phyloP scores from a whole-genome alignment of 2,888 invertebrate genomes.

The Cerceris rybyensis region DNA sequence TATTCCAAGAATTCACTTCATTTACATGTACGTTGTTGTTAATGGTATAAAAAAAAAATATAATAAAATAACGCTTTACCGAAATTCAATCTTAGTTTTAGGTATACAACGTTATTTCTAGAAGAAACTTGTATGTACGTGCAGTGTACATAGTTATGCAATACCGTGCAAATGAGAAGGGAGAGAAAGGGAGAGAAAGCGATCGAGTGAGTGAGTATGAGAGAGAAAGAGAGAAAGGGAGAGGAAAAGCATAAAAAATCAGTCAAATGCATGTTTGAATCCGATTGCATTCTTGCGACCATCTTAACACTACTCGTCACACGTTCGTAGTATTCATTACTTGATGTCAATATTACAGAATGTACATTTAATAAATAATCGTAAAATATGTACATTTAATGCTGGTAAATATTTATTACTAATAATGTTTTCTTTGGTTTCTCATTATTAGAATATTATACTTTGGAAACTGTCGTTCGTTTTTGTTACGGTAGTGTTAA shows the following conservation, averaged over 20 bases:
- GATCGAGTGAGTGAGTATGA: background rate
- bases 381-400: slow-evolving; percentile 61
- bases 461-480: slow-evolving; percentile 23
- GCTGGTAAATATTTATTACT: slow-evolving; percentile 48
- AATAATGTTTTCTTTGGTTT: slow-evolving; percentile 52
- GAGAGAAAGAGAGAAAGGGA: slow-evolving; percentile 21
- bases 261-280: slow-evolving; percentile 67
- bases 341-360: slow-evolving; percentile 63
- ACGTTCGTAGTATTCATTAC: slow-evolving; percentile 46
- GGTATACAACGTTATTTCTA: slow-evolving; percentile 76
- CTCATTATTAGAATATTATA: slow-evolving; percentile 48
- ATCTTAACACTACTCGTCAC: slow-evolving; percentile 67
- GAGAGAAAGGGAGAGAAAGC: slow-evolving; percentile 22
- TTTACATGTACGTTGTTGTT: slow-evolving; percentile 80
- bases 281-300: slow-evolving; percentile 69
- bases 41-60: slow-evolving; percentile 72
- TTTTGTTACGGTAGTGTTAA: slow-evolving; percentile 62
- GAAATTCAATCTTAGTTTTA: slow-evolving; percentile 78
- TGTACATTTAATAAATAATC: slow-evolving; percentile 4
- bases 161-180: slow-evolving; percentile 51
- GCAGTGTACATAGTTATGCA: slow-evolving; percentile 74
- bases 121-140: slow-evolving; percentile 73
- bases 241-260: slow-evolving; percentile 49
- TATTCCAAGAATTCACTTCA: slow-evolving; percentile 79
- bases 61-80: slow-evolving; percentile 78